Evolutionary conservation across 2,797 vertebrate genomes (phyloP).

Genomic region (Sebastes diploproa): DNA sequence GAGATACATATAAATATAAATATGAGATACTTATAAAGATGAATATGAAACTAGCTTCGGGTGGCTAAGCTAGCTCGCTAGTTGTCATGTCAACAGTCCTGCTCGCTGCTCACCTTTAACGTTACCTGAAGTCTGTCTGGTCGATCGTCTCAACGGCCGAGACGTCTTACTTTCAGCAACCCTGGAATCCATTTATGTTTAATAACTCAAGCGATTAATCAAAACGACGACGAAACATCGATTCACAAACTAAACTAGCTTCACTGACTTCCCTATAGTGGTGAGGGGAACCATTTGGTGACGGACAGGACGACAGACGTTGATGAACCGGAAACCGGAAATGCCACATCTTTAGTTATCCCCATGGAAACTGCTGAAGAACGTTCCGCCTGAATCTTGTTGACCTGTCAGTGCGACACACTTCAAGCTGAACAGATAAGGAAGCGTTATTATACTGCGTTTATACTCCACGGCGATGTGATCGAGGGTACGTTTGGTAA

Average conservation of each 20-base stretch:
- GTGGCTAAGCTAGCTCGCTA: constrained; percentile 13
- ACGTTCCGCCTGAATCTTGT: constrained; percentile 23
- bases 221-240: constrained; percentile 6
- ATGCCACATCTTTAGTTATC: background rate
- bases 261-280: constrained; percentile 1
- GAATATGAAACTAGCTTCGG: background rate
- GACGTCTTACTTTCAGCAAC: background rate
- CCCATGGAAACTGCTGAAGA: constrained; percentile 7
- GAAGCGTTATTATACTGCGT: background rate
- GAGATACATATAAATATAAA: no score
- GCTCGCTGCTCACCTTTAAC: constrained; percentile 47
- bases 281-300: constrained; percentile 20
- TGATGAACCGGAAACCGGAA: background rate
- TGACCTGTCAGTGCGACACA: background rate
- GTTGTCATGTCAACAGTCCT: background rate
- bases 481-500: background rate
- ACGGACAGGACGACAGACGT: background rate
- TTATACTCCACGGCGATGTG: background rate
- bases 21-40: no score
- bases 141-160: constrained; percentile 45
- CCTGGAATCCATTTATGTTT: constrained; percentile 59
- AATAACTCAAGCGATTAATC: background rate
- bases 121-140: constrained; percentile 10
- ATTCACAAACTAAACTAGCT: background rate
- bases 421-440: background rate